A percentile compares a stretch with the other conserved stretches of the same genome.
Conservation (phyloP, 1,140 invertebrate genomes). For the Eriosoma lanigerum region DNA sequence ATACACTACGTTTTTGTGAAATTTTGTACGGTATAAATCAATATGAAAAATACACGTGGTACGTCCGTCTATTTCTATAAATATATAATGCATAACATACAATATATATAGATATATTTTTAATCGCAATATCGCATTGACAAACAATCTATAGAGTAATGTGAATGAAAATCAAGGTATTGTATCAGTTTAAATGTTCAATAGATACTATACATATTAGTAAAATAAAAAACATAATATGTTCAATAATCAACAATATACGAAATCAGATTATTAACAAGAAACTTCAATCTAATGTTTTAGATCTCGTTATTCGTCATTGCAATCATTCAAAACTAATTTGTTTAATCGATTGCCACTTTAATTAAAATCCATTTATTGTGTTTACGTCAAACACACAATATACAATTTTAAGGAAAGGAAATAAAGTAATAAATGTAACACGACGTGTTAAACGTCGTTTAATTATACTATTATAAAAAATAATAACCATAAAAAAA, state of each 20-base stretch:
- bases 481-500: conserved; percentile 16
- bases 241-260: too few relatives aligned
- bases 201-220: background rate
- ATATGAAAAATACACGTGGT: background rate
- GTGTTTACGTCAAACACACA: background rate
- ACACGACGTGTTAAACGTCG: too few relatives aligned
- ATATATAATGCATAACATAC: too few relatives aligned
- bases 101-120: too few relatives aligned
- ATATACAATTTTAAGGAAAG: background rate
- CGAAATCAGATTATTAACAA: background rate
- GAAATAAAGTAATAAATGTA: background rate
- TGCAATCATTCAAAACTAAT: background rate
- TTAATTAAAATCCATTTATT: background rate
- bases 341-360: background rate
- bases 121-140: background rate
- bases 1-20: background rate
- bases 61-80: background rate
- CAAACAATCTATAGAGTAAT: background rate
- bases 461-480: conserved; percentile 8
- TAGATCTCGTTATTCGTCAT: background rate
- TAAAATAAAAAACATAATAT: too few relatives aligned
- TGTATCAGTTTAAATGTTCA: too few relatives aligned
- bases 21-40: background rate
- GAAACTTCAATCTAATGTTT: background rate
- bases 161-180: background rate